phyloP scores from a whole-genome alignment of 1,140 invertebrate genomes.

The Aleiodes sp. region DNA sequence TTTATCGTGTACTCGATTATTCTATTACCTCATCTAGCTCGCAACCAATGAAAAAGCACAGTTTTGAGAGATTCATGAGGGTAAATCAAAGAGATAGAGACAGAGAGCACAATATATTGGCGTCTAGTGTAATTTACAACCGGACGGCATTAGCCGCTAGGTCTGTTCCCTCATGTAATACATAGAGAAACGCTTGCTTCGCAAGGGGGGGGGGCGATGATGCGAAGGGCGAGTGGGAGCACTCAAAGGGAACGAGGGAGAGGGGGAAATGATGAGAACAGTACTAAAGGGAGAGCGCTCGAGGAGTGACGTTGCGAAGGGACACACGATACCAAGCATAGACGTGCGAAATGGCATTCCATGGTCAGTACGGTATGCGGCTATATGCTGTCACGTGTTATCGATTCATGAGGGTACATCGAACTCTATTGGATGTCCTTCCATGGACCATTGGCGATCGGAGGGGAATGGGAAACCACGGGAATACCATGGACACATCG shows the following conservation, averaged over 20 bases:
- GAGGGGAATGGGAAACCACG: background rate
- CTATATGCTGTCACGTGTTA: conserved; percentile 61
- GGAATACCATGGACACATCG: background rate
- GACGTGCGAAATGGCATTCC: conserved; percentile 60
- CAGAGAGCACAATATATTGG: conserved; percentile 48
- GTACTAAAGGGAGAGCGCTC: background rate
- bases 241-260: background rate
- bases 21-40: no score
- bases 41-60: no score
- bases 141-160: conserved; percentile 60
- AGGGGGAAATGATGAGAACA: conserved; percentile 3
- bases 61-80: conserved; percentile 28
- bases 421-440: conserved; percentile 31
- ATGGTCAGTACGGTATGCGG: conserved; percentile 61
- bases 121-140: conserved; percentile 58
- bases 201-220: background rate
- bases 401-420: conserved; percentile 53
- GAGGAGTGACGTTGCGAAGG: conserved; percentile 3
- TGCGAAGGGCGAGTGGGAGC: background rate
- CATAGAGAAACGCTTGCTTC: conserved; percentile 36
- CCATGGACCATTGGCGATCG: no score
- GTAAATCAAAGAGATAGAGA: conserved; percentile 26
- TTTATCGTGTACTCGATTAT: no score
- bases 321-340: conserved; percentile 25
- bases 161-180: conserved; percentile 52